Evolutionary conservation across 1,140 invertebrate genomes (phyloP).

Genomic region (Tetragonula clypearis): DNA sequence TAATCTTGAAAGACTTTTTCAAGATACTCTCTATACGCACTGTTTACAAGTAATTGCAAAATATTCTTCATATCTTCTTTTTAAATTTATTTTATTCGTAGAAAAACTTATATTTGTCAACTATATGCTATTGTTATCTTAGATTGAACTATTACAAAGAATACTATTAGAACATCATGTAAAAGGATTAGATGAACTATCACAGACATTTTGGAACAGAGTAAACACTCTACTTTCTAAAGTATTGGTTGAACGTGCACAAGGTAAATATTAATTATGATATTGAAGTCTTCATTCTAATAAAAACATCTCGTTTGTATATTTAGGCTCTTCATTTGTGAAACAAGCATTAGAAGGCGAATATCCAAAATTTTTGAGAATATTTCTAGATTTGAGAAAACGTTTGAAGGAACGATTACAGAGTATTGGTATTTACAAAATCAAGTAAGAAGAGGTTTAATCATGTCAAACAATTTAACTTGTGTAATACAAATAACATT

Average conservation of each 20-base stretch:
- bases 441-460: constrained; percentile 64
- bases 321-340: constrained; percentile 85
- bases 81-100: constrained; percentile 64
- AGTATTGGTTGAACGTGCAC: constrained; percentile 82
- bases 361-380: constrained; percentile 91
- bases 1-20: constrained; percentile 89
- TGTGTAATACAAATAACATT: constrained; percentile 32
- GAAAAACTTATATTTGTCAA: constrained; percentile 24
- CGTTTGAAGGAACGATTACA: constrained; percentile 81
- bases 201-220: constrained; percentile 83
- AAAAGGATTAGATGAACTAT: constrained; percentile 78
- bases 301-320: constrained; percentile 3
- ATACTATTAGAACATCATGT: constrained; percentile 75
- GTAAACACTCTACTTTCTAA: constrained; percentile 81
- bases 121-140: constrained; percentile 46
- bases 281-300: constrained; percentile 11
- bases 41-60: constrained; percentile 85
- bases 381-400: constrained; percentile 86
- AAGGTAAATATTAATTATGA: constrained; percentile 75
- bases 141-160: constrained; percentile 78
- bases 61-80: constrained; percentile 1
- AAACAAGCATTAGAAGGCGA: constrained; percentile 94
- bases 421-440: constrained; percentile 73
- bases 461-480: constrained; percentile 21
- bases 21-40: constrained; percentile 86